Base-by-base conservation (phyloP, 2,113 vertebrate species). In the Trichechus manatus region DNA sequence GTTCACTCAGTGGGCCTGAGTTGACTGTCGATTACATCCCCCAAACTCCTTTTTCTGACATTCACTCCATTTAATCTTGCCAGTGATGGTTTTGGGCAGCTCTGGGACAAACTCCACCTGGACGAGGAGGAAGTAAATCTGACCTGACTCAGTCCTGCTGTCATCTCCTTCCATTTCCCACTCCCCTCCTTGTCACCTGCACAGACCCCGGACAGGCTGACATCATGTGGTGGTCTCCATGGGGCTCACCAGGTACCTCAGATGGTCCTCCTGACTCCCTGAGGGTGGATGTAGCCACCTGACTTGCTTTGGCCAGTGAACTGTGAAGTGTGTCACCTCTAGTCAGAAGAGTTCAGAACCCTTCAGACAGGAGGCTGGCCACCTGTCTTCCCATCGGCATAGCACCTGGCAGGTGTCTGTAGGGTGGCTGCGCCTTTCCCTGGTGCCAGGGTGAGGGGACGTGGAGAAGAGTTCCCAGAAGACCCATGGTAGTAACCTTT, bases 61-160 rank as follows among this genome's bases (percentile, higher is more conserved):
- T 83, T 99, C 98, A 0, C 97, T 98, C 93, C 98, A 98, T 97
- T 91, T 98, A 83, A 99, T 99, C 98, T 99, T 99, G 72, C 99
- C 99, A 20, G 98, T 99, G 95, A 98, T 1, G 1, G 99, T 99
- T 98, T 99, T 99, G 59, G 99, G 99, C 89, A 99, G 97, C 70
- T 99, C 96, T 56, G 98, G 91, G 97, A 99, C 98, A 98, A 99
- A 99, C 93, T 99, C 99, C 97, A 99, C 98, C 99, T 99, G 96
- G 68, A 74, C 36, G 87, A 97, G 82, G 75, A 89, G 96, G 93
- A 95, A 80, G 96, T 42, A 78, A 93, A 88, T 42, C 14, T 50
- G 29, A 3, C 4, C 6, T 63, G 61, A 11, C 6, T 77, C 10
- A 87, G 72, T 20, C 23, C 22, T 36, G 15, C 3, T 19, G 13